Evolutionary conservation across 2,888 invertebrate genomes (phyloP).

Genomic region (Caenorhabditis japonica): DNA sequence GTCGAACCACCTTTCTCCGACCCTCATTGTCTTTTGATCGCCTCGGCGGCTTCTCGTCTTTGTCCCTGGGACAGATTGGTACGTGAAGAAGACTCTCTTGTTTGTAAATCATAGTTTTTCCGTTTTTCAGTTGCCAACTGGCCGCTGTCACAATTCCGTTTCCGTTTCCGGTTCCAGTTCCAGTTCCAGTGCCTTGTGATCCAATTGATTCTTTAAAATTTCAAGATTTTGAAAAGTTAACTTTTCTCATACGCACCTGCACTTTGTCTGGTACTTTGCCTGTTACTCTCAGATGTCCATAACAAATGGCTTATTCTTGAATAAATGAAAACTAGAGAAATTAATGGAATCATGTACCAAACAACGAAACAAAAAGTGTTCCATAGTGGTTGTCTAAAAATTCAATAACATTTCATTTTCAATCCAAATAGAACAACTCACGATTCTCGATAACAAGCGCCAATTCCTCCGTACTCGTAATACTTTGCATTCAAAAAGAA

Average conservation of each 20-base stretch:
- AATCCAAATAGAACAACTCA: slow-evolving; percentile 9
- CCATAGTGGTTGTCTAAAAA: slow-evolving; percentile 55
- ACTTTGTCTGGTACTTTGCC: slow-evolving; percentile 52
- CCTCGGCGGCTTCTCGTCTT: slow-evolving; percentile 26
- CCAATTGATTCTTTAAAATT: slow-evolving; percentile 52
- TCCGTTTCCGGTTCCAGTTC: slow-evolving; percentile 14
- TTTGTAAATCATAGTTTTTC: slow-evolving; percentile 55
- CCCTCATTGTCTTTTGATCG: slow-evolving; percentile 53
- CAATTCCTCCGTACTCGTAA: slow-evolving; percentile 33
- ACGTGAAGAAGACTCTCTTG: slow-evolving; percentile 62
- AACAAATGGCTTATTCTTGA: slow-evolving; percentile 87
- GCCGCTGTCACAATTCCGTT: slow-evolving; percentile 23
- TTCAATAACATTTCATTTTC: not conserved
- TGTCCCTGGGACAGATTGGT: slow-evolving; percentile 31
- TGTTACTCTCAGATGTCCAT: slow-evolving; percentile 80
- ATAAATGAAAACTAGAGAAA: slow-evolving; percentile 86
- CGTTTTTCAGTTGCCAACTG: slow-evolving; percentile 62
- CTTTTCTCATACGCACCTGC: slow-evolving; percentile 21
- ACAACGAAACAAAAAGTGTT: slow-evolving; percentile 84
- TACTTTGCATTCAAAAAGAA: slow-evolving; percentile 63
- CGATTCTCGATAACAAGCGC: slow-evolving; percentile 49
- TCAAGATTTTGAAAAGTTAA: not conserved
- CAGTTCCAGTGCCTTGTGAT: slow-evolving; percentile 46
- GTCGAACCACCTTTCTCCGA: slow-evolving; percentile 82
- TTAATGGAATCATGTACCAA: slow-evolving; percentile 86